Percentiles rank a stretch among this genome's conserved stretches.
Conservation (phyloP, 2,113 vertebrate genomes). For the Pycnonotus jocosus region DNA sequence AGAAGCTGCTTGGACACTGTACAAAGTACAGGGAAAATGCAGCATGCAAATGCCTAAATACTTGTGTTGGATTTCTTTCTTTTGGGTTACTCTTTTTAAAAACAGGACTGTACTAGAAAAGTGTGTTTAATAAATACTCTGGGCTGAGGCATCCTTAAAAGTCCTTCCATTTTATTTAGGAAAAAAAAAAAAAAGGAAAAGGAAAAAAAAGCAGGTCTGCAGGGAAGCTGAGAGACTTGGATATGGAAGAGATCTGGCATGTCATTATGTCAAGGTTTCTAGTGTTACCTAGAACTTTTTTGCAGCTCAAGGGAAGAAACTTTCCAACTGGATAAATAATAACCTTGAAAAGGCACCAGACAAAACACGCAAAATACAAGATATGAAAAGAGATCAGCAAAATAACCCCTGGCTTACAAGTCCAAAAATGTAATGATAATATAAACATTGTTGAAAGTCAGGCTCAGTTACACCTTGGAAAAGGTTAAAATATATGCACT, state of each 20-base stretch:
- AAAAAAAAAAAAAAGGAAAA: too few relatives aligned
- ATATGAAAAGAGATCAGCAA: conserved; percentile 33
- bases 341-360: conserved; percentile 16
- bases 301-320: conserved; percentile 42
- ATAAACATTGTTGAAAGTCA: conserved; percentile 4
- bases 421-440: background rate
- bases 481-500: background rate
- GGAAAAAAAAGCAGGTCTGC: background rate
- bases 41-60: background rate
- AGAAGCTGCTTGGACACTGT: background rate
- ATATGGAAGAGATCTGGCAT: conserved; percentile 11
- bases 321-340: conserved; percentile 40
- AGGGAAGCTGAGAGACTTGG: background rate
- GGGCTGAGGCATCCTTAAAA: background rate
- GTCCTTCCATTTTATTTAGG: background rate
- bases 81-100: background rate
- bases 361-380: background rate
- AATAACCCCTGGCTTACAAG: conserved; percentile 33
- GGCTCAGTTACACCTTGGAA: background rate
- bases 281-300: conserved; percentile 27
- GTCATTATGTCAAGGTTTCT: conserved; percentile 36
- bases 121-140: background rate
- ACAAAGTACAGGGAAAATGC: background rate
- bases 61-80: background rate
- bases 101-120: background rate